Conservation (phyloP, 2,888 invertebrate genomes). For the Eupelmus urozonus region DNA sequence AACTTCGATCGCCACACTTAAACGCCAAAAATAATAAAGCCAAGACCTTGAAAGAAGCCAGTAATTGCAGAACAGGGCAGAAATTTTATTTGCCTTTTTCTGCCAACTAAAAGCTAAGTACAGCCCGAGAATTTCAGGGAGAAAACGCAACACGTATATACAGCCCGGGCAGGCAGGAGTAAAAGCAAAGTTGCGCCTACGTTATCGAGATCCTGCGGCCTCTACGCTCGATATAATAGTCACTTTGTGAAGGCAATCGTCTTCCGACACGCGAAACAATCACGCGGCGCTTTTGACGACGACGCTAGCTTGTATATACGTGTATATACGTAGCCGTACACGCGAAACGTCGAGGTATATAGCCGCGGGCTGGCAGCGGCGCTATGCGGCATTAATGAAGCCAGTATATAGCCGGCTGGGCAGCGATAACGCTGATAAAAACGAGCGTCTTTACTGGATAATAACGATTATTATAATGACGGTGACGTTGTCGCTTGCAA, state of each 20-base stretch:
- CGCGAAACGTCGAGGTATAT: no score
- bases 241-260: constrained; percentile 74
- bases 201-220: constrained; percentile 70
- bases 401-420: constrained; percentile 52
- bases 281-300: constrained; percentile 54
- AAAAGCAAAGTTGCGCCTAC: constrained; percentile 70
- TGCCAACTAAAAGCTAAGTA: neutral
- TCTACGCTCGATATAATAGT: constrained; percentile 74
- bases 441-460: neutral
- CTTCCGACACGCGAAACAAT: constrained; percentile 72
- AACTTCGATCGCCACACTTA: no score
- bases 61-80: neutral
- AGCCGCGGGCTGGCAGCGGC: constrained; percentile 39
- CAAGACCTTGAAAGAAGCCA: constrained; percentile 1
- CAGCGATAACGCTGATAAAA: constrained; percentile 61
- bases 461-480: constrained; percentile 10
- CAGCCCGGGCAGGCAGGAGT: constrained; percentile 60
- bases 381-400: constrained; percentile 60
- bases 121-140: neutral
- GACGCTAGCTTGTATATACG: neutral
- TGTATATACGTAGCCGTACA: no score
- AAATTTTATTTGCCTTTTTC: neutral
- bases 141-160: neutral
- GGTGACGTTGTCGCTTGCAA: neutral
- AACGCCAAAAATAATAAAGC: no score